Conservation (phyloP, 2,888 invertebrate species). For the Netelia virgata region DNA sequence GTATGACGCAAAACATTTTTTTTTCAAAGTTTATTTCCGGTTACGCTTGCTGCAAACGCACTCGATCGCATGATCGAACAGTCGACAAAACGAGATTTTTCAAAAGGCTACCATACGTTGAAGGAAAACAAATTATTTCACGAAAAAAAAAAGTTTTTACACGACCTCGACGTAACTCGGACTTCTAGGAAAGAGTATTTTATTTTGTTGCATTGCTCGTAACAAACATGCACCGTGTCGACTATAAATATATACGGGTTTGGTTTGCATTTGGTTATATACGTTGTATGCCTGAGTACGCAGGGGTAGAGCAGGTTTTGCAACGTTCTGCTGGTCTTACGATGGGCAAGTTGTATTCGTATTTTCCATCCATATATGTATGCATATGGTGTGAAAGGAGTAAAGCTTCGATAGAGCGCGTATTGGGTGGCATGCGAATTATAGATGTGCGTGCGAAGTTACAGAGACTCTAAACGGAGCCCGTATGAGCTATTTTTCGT, state of each 20-base stretch:
- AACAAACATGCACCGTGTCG: slow-evolving; percentile 25
- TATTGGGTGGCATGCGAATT: slow-evolving; percentile 33
- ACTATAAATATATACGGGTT: slow-evolving; percentile 24
- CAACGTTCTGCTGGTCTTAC: slow-evolving; percentile 46
- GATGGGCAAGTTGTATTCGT: slow-evolving; percentile 39
- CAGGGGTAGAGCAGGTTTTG: slow-evolving; percentile 38
- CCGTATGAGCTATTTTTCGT: not conserved
- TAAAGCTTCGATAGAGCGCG: not conserved
- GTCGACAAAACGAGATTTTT: too few species aligned
- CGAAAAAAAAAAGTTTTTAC: slow-evolving; percentile 23
- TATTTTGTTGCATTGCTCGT: slow-evolving; percentile 26
- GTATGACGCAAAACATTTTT: not conserved
- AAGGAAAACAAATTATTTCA: not conserved
- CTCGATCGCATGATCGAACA: not conserved
- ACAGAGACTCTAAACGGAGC: not conserved
- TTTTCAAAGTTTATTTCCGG: not conserved
- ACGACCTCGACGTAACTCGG: slow-evolving; percentile 44
- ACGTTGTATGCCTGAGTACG: not conserved
- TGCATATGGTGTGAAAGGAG: not conserved
- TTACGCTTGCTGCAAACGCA: not conserved
- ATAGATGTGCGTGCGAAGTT: slow-evolving; percentile 8
- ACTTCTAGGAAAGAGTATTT: slow-evolving; percentile 40
- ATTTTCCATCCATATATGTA: slow-evolving; percentile 25
- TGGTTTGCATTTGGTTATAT: too few species aligned
- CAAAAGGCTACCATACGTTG: not conserved